Conservation (phyloP, 2,113 vertebrate genomes). For the Hydrochoerus hydrochaeris region DNA sequence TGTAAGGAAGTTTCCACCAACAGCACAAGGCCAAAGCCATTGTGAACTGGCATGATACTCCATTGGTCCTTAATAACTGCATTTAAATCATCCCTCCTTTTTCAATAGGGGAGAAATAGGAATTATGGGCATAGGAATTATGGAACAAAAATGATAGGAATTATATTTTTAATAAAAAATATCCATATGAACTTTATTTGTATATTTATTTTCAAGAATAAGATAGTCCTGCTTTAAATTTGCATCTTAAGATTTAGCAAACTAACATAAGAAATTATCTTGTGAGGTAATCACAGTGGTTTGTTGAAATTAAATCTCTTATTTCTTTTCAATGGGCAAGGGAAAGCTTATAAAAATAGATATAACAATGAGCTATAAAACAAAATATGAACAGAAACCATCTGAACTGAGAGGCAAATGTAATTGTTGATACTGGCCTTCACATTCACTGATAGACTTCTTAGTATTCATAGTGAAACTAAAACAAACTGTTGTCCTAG, state of each 20-base stretch:
- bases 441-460: background rate
- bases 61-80: background rate
- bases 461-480: background rate
- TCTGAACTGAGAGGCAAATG: background rate
- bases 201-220: slow-evolving; percentile 39
- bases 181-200: background rate
- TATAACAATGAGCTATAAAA: background rate
- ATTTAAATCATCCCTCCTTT: background rate
- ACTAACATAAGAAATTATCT: background rate
- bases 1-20: background rate
- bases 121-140: too few species aligned
- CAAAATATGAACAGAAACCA: slow-evolving; percentile 8
- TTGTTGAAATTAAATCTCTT: background rate
- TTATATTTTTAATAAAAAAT: background rate
- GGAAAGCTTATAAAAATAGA: background rate
- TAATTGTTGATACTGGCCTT: background rate
- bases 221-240: background rate
- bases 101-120: background rate
- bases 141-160: background rate
- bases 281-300: background rate
- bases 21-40: background rate
- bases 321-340: background rate
- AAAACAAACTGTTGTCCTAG: background rate
- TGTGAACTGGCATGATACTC: accelerated
- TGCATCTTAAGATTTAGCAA: background rate